Evolutionary conservation across 2,113 vertebrate species (phyloP).

Genomic region (Nannobrachium achirus): DNA sequence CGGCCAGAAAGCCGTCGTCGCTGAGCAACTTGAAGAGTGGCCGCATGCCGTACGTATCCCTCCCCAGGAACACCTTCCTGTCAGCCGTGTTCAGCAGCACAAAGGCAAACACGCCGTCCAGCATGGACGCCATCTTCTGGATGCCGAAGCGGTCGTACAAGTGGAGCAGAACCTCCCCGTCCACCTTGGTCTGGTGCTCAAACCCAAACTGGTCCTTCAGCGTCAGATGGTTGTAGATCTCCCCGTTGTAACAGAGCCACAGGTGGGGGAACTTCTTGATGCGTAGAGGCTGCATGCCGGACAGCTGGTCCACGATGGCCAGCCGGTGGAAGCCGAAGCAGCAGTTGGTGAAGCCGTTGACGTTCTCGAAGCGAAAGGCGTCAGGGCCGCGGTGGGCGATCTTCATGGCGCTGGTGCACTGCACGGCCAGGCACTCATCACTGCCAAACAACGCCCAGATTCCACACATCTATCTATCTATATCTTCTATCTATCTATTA

Average conservation of each 20-base stretch:
- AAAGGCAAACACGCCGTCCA: conserved; percentile 95
- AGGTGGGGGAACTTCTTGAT: conserved; percentile 89
- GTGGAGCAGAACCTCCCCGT: conserved; percentile 94
- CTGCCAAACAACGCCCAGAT: conserved; percentile 97
- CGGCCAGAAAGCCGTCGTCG: conserved; percentile 89
- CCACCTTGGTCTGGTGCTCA: conserved; percentile 88
- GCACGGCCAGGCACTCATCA: conserved; percentile 88
- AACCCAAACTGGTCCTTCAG: conserved; percentile 79
- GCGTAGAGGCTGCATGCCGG: conserved; percentile 95
- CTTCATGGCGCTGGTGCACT: conserved; percentile 91
- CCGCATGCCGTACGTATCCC: conserved; percentile 92
- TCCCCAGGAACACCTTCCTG: conserved; percentile 87
- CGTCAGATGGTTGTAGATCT: conserved; percentile 91
- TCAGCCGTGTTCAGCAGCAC: conserved; percentile 90
- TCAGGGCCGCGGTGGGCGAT: conserved; percentile 93
- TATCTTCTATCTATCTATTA: too few relatives aligned
- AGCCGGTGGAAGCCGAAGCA: conserved; percentile 95
- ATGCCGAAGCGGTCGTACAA: conserved; percentile 89
- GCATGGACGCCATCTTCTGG: conserved; percentile 84
- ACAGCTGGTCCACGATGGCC: conserved; percentile 89
- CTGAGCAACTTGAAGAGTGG: conserved; percentile 89
- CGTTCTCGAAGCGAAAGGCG: conserved; percentile 94
- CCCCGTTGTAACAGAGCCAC: conserved; percentile 96
- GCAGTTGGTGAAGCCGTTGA: conserved; percentile 92
- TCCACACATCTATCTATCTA: conserved; percentile 95